Evolutionary conservation across 2,113 vertebrate genomes (phyloP).

Genomic region (Petromus typicus): DNA sequence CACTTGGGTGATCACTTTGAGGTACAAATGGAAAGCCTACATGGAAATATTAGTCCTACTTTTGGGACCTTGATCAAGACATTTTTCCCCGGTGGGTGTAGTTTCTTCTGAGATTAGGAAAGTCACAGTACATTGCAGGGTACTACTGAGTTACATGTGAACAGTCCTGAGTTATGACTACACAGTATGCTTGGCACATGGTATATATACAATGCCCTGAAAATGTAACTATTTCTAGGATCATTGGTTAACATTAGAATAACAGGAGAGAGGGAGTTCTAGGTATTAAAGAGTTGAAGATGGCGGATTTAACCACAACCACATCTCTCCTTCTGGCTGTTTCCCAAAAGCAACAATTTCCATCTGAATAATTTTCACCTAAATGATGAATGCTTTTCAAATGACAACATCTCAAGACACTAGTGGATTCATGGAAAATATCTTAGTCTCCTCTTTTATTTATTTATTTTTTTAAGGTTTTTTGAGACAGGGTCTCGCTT

Average conservation of each 20-base stretch:
- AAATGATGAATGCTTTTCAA: conserved; percentile 58
- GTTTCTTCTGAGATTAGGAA: conserved; percentile 10
- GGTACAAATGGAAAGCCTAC: not conserved
- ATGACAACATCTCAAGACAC: conserved; percentile 33
- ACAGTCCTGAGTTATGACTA: not conserved
- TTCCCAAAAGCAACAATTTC: conserved; percentile 66
- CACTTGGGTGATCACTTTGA: not conserved
- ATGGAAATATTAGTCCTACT: not conserved
- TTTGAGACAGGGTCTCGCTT: too few species aligned
- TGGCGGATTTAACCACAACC: not conserved
- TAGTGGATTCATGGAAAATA: conserved; percentile 65
- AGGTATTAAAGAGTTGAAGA: conserved; percentile 7
- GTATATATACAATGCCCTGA: not conserved
- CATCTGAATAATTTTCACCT: conserved; percentile 59
- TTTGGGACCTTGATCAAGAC: not conserved
- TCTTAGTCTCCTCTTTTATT: too few species aligned
- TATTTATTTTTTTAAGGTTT: too few species aligned
- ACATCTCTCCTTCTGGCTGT: not conserved
- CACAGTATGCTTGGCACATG: not conserved
- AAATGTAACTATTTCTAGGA: conserved; percentile 18
- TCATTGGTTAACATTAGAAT: not conserved
- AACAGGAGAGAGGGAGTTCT: not conserved
- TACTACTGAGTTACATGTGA: not conserved
- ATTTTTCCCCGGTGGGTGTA: not conserved
- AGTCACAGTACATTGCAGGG: not conserved